Evolutionary conservation across 64 coral and sea anemone genomes (phyloP).

Genomic region (Astreopora myriophthalma): DNA sequence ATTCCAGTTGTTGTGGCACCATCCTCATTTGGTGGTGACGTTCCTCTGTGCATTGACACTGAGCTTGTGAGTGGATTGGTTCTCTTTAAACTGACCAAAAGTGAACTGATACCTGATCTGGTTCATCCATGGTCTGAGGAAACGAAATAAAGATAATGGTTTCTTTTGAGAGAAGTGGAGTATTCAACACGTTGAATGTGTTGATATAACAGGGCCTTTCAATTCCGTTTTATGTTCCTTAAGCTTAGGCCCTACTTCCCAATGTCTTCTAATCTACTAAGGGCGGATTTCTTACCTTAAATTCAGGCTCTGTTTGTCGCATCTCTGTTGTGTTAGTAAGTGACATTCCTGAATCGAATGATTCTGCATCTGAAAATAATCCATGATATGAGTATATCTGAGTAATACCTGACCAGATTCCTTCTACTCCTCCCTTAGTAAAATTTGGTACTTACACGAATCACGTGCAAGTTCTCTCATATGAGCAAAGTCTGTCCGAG

Average conservation of each 20-base stretch:
- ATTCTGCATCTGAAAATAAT: slow-evolving; percentile 53
- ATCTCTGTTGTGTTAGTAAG: slow-evolving; percentile 28
- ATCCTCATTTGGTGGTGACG: too few relatives aligned
- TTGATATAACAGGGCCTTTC: neutral
- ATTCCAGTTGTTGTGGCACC: too few relatives aligned
- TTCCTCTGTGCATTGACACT: neutral
- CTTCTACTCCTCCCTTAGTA: neutral
- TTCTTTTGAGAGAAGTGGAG: neutral
- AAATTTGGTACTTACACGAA: neutral
- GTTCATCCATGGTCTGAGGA: slow-evolving; percentile 19
- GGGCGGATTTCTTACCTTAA: neutral
- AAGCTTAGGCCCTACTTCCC: too few relatives aligned
- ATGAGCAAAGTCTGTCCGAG: slow-evolving; percentile 20
- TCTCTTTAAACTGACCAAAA: slow-evolving; percentile 33
- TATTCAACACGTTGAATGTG: neutral
- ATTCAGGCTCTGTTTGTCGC: slow-evolving; percentile 13
- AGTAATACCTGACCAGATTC: neutral
- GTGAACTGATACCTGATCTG: slow-evolving; percentile 43
- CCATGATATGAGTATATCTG: neutral
- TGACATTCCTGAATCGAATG: slow-evolving; percentile 79
- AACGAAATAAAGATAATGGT: neutral
- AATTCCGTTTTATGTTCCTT: too few relatives aligned
- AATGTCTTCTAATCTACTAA: neutral
- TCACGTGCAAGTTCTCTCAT: slow-evolving; percentile 44
- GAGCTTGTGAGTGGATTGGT: neutral